These are phyloP conservation scores for Parazoanthus swiftii DNA, from an alignment of 92 coral and sea anemone species.

Conservation along the genomic window DNA sequence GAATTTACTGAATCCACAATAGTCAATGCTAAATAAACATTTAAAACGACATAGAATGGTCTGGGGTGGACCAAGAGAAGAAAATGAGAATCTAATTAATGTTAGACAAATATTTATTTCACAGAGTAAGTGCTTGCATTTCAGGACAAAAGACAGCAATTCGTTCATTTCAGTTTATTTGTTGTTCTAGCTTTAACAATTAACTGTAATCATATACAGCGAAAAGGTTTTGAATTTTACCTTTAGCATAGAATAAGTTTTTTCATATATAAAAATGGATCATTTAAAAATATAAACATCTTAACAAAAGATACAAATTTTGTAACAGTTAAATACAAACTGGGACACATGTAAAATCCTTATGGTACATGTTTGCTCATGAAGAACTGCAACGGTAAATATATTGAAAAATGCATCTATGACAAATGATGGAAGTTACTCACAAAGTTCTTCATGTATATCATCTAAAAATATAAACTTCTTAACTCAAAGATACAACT, in stretches of 20 bases:
- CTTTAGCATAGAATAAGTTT: slow-evolving; percentile 33
- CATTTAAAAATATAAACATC: slow-evolving; percentile 28
- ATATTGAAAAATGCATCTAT: background rate
- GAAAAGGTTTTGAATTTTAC: slow-evolving; percentile 37
- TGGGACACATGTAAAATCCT: slow-evolving; percentile 36
- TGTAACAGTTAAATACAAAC: background rate
- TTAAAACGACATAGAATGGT: slow-evolving; percentile 26
- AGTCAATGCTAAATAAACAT: slow-evolving; percentile 26
- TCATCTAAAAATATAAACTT: slow-evolving; percentile 32
- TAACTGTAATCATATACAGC: slow-evolving; percentile 32
- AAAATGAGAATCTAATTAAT: no score
- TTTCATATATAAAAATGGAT: slow-evolving; percentile 32
- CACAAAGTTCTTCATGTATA: slow-evolving; percentile 34
- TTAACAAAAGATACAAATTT: slow-evolving; percentile 12
- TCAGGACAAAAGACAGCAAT: background rate
- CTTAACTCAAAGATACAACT: slow-evolving; percentile 2
- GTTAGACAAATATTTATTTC: no score
- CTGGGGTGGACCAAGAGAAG: no score
- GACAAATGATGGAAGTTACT: slow-evolving; percentile 3
- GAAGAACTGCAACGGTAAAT: slow-evolving; percentile 33
- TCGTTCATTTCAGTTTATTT: slow-evolving; percentile 30
- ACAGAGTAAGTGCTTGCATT: no score
- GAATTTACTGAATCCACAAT: slow-evolving; percentile 38
- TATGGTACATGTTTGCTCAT: slow-evolving; percentile 40
- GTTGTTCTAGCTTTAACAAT: background rate